phyloP scores from a whole-genome alignment of 2,113 vertebrate species.

The Anarhynchus alexandrinus region DNA sequence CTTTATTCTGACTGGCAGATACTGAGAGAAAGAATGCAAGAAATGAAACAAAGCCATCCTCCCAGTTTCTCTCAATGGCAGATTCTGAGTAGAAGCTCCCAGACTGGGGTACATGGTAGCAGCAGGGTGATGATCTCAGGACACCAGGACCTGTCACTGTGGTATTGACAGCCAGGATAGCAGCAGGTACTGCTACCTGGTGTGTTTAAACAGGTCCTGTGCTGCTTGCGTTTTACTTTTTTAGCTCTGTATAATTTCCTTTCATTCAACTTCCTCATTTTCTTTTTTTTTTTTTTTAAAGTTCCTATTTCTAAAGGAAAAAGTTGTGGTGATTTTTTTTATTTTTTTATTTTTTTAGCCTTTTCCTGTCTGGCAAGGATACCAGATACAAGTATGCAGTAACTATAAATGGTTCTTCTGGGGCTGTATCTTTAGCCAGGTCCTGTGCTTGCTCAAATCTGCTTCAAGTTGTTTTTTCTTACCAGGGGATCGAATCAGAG shows the following conservation, averaged over 20 bases:
- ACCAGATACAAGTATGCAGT: background rate
- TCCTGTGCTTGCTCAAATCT: background rate
- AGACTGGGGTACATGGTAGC: rapidly evolving
- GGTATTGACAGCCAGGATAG: background rate
- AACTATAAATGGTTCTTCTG: background rate
- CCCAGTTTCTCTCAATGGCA: background rate
- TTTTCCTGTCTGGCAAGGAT: background rate
- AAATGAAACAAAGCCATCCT: background rate
- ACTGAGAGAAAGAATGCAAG: background rate
- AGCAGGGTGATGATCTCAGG: background rate
- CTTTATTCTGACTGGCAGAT: background rate
- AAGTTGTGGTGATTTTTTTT: background rate
- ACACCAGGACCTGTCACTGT: background rate
- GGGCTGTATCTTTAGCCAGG: background rate
- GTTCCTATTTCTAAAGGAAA: background rate
- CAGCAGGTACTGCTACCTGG: background rate
- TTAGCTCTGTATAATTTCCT: background rate
- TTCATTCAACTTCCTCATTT: background rate
- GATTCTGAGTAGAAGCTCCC: background rate
- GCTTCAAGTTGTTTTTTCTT: background rate
- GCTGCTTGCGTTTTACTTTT: background rate
- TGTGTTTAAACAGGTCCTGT: background rate
- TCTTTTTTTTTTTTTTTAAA: background rate
- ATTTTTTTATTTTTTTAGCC: background rate
- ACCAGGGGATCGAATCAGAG: background rate